Conservation (phyloP, 2,888 invertebrate genomes). For the Ptilodon capucinus region DNA sequence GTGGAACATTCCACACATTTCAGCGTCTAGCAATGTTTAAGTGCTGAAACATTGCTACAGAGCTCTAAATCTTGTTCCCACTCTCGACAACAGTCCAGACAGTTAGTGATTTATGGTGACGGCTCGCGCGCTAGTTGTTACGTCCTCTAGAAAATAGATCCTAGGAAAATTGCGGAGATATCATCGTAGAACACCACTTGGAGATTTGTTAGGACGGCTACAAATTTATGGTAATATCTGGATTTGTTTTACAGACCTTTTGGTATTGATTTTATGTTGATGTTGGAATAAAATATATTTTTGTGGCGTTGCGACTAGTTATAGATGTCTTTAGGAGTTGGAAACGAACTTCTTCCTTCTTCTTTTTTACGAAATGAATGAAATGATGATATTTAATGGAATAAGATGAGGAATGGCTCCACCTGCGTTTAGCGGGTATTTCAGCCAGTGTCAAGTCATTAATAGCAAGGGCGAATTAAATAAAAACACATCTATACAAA, state of each 20-base stretch:
- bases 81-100: constrained; percentile 15
- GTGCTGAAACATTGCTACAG: constrained; percentile 17
- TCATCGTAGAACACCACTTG: constrained; percentile 2
- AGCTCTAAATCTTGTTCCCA: constrained; percentile 31
- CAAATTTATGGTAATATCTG: constrained; percentile 1
- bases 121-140: constrained; percentile 11
- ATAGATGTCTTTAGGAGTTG: no score
- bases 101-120: constrained; percentile 33
- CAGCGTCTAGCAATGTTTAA: background rate
- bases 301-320: no score
- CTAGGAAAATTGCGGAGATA: constrained; percentile 22
- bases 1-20: background rate
- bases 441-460: no score
- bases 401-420: no score
- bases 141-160: constrained; percentile 20
- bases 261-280: background rate
- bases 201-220: constrained; percentile 1
- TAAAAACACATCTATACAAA: no score
- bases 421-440: no score
- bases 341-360: no score
- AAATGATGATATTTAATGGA: no score
- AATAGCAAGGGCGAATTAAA: no score
- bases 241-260: background rate
- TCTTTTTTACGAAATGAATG: no score
- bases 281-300: no score